Conservation (phyloP, 2,888 invertebrate genomes). For the Corbicula japonica region DNA sequence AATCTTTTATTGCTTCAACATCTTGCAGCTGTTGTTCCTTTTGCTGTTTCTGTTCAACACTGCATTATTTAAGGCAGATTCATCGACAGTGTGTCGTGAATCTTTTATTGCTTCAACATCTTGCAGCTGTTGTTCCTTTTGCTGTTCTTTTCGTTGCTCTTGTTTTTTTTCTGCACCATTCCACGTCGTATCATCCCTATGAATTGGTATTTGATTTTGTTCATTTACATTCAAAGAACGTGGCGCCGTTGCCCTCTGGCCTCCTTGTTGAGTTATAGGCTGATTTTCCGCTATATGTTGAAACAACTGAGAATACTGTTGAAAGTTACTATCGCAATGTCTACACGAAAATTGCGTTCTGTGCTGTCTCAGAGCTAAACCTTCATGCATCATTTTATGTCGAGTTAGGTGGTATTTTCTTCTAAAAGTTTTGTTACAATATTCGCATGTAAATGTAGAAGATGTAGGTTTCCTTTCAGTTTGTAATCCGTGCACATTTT, state of each 20-base stretch:
- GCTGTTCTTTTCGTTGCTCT: background rate
- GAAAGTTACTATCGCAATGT: constrained; percentile 22
- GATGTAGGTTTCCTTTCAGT: background rate
- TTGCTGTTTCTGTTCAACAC: too few relatives aligned
- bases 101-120: too few relatives aligned
- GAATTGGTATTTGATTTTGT: background rate
- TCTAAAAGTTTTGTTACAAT: constrained; percentile 18
- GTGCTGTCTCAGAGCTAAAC: background rate
- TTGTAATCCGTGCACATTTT: too few relatives aligned
- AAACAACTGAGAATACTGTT: constrained; percentile 24
- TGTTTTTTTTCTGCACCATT: background rate
- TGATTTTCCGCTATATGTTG: constrained; percentile 25
- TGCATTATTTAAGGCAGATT: constrained; percentile 12
- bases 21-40: too few relatives aligned
- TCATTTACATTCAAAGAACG: background rate
- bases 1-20: too few relatives aligned
- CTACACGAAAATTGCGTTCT: constrained; percentile 14
- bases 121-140: background rate
- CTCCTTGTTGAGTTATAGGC: constrained; percentile 28
- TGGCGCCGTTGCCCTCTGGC: background rate
- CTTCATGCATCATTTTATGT: constrained; percentile 12
- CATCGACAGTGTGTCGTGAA: too few relatives aligned
- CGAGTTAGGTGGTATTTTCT: constrained; percentile 8
- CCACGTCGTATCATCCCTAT: background rate
- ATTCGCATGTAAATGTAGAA: constrained; percentile 8